Percentiles rank a stretch among this genome's conserved stretches.
phyloP scores from a whole-genome alignment of 2,113 vertebrate genomes.

The Phyllopteryx taeniolatus region DNA sequence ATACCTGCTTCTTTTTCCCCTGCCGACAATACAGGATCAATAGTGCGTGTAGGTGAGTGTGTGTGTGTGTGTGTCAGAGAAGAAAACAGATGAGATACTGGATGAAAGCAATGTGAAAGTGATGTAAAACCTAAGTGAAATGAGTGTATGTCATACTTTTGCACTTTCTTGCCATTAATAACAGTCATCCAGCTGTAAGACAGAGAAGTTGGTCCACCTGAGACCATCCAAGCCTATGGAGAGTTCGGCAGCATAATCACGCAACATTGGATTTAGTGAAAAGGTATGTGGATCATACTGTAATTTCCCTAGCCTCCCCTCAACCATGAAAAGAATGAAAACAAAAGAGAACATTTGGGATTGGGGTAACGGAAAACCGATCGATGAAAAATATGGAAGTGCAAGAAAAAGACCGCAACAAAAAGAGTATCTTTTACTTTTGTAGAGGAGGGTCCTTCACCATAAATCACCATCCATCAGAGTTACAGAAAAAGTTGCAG shows the following conservation, averaged over 20 bases:
- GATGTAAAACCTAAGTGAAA: background rate
- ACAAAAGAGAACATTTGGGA: constrained; percentile 8
- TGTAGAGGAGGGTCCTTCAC: background rate
- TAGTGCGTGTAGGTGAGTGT: constrained; percentile 15
- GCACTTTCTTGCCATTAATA: background rate
- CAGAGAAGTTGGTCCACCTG: background rate
- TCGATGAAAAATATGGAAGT: background rate
- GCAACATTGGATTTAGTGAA: constrained; percentile 41
- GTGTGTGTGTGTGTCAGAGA: background rate
- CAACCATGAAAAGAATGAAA: constrained; percentile 33
- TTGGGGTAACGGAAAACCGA: background rate
- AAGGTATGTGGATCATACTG: constrained; percentile 42
- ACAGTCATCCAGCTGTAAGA: background rate
- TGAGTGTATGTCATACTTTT: constrained; percentile 1
- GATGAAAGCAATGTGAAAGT: background rate
- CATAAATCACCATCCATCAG: background rate
- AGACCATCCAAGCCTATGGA: background rate
- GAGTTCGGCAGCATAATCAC: constrained; percentile 13
- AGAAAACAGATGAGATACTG: background rate
- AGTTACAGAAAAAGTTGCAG: no score
- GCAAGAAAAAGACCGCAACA: background rate
- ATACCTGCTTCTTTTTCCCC: constrained; percentile 39
- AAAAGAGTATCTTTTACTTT: background rate
- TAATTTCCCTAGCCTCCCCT: constrained; percentile 25
- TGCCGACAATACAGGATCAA: constrained; percentile 41